phyloP scores from a whole-genome alignment of 2,797 vertebrate genomes.

The Cyclura pinguis region DNA sequence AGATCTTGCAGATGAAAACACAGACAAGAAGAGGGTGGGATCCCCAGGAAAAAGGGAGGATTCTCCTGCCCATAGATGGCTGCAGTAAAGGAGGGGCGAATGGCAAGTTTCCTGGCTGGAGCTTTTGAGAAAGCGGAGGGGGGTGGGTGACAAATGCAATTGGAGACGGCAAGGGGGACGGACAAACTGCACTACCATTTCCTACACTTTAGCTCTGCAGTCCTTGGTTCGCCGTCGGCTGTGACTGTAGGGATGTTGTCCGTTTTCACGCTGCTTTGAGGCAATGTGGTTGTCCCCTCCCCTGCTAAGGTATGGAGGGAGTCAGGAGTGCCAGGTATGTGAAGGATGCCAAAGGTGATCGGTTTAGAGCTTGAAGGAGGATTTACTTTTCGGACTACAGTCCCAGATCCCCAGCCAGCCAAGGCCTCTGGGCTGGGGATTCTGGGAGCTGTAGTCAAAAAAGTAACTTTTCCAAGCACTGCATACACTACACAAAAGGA shows the following conservation, averaged over 20 bases:
- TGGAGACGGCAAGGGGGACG: background rate
- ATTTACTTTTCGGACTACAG: background rate
- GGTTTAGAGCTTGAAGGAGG: background rate
- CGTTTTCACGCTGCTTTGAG: background rate
- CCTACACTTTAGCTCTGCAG: fast-evolving
- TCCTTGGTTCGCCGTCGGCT: background rate
- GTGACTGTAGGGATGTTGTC: background rate
- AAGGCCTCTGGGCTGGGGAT: background rate
- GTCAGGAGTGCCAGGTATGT: conserved; percentile 1
- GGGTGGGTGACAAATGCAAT: background rate
- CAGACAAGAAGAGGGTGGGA: conserved; percentile 78
- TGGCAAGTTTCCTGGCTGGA: conserved; percentile 1
- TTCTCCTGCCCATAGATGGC: conserved; percentile 77
- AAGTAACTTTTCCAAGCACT: background rate
- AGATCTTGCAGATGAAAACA: conserved; percentile 83
- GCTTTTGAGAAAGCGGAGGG: background rate
- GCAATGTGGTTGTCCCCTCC: too few species aligned
- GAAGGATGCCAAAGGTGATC: conserved; percentile 6
- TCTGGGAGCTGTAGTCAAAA: background rate
- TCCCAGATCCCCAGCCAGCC: background rate
- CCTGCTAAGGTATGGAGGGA: background rate
- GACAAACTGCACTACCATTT: background rate
- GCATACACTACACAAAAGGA: background rate
- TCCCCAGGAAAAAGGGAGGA: conserved; percentile 75
- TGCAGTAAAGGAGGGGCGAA: conserved; percentile 78